Percentiles rank a stretch among this genome's conserved stretches.
Conservation (phyloP, 2,888 invertebrate species). For the Eupithecia abbreviata region DNA sequence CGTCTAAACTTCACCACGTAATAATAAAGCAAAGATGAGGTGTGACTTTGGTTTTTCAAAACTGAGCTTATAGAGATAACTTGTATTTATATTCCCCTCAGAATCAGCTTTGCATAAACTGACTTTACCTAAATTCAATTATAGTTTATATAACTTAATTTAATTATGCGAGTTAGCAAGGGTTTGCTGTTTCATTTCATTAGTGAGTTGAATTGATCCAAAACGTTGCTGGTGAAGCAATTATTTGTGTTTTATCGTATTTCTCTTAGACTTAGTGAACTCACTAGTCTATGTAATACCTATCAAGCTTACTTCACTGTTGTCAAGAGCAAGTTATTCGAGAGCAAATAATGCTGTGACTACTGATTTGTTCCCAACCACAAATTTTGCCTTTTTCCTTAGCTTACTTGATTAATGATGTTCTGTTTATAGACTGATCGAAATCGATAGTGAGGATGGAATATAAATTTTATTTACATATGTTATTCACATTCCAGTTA, state of each 20-base stretch:
- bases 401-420: background rate
- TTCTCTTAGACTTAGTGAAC: background rate
- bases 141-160: conserved; percentile 41
- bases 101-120: conserved; percentile 39
- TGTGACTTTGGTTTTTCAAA: background rate
- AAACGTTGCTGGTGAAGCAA: background rate
- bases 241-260: background rate
- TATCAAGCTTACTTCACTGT: background rate
- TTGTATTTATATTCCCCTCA: conserved; percentile 22
- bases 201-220: background rate
- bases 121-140: conserved; percentile 49
- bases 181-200: conserved; percentile 37
- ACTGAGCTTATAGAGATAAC: background rate
- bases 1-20: background rate
- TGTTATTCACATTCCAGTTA: background rate
- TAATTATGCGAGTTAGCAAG: conserved; percentile 51
- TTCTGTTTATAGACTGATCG: background rate
- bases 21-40: no score
- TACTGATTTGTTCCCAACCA: background rate
- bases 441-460: background rate
- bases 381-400: background rate
- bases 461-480: background rate
- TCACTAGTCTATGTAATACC: background rate
- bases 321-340: background rate
- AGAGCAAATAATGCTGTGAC: background rate